These are phyloP conservation scores for Arion vulgaris DNA, from an alignment of 1,140 invertebrate species.

Conservation along the genomic window DNA sequence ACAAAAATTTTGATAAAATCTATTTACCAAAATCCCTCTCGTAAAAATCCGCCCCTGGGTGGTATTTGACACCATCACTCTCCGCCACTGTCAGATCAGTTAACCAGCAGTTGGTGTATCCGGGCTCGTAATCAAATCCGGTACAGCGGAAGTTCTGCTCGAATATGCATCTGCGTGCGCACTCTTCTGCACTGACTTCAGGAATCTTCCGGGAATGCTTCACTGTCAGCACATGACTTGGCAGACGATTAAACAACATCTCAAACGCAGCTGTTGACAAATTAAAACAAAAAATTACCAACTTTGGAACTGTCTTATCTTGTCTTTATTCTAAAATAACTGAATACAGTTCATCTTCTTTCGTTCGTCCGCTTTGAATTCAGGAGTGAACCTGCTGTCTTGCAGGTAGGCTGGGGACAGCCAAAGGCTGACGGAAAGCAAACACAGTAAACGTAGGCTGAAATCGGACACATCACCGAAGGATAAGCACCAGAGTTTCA, in stretches of 20 bases:
- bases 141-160: constrained; percentile 65
- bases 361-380: too few species aligned
- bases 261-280: constrained; percentile 56
- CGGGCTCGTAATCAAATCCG: constrained; percentile 65
- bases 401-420: too few species aligned
- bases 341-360: too few species aligned
- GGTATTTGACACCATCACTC: constrained; percentile 49
- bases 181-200: constrained; percentile 60
- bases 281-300: background rate
- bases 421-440: too few species aligned
- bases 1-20: too few species aligned
- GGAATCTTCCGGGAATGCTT: constrained; percentile 59
- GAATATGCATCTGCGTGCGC: constrained; percentile 66
- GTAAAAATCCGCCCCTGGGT: constrained; percentile 60
- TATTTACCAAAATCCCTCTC: constrained; percentile 59
- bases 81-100: constrained; percentile 53
- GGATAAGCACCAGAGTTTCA: too few species aligned
- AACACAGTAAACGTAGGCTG: too few species aligned
- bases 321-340: too few species aligned
- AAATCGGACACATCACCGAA: too few species aligned
- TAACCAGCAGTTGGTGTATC: constrained; percentile 60
- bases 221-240: constrained; percentile 63
- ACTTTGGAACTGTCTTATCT: too few species aligned
- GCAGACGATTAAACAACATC: constrained; percentile 60
- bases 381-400: too few species aligned